Conservation (phyloP, 2,888 invertebrate species). For the Lamproptera curius region DNA sequence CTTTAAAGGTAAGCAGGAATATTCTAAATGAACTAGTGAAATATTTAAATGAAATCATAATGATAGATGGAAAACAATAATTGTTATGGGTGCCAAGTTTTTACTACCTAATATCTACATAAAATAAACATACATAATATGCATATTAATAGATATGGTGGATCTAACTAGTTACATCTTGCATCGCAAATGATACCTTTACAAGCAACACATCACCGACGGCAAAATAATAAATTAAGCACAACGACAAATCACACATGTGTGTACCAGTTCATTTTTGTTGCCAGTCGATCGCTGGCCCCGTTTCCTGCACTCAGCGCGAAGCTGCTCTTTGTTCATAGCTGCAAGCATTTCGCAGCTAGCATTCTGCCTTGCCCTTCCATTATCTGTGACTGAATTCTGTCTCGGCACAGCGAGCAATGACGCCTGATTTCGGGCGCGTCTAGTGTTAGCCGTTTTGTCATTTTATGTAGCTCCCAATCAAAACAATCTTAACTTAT, state of each 20-base stretch:
- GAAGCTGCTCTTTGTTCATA: conserved; percentile 84
- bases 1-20: too few species aligned
- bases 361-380: conserved; percentile 61
- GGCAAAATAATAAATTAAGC: conserved; percentile 55
- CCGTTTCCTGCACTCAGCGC: conserved; percentile 82
- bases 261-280: conserved; percentile 83
- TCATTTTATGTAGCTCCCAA: conserved; percentile 33
- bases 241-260: conserved; percentile 54
- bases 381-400: conserved; percentile 64
- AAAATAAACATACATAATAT: neutral
- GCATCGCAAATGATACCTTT: conserved; percentile 13
- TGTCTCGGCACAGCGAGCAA: conserved; percentile 62
- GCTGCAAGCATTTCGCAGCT: conserved; percentile 74
- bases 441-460: conserved; percentile 63
- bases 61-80: neutral
- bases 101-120: neutral
- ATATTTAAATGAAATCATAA: too few species aligned
- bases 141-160: conserved; percentile 5
- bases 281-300: conserved; percentile 84
- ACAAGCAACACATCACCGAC: conserved; percentile 55
- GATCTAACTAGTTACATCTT: conserved; percentile 9
- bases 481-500: conserved; percentile 26
- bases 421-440: conserved; percentile 64
- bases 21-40: too few species aligned
- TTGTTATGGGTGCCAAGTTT: neutral